These are phyloP conservation scores for Eristalis arbustorum DNA, from an alignment of 2,888 invertebrate genomes.

Conservation along the genomic window DNA sequence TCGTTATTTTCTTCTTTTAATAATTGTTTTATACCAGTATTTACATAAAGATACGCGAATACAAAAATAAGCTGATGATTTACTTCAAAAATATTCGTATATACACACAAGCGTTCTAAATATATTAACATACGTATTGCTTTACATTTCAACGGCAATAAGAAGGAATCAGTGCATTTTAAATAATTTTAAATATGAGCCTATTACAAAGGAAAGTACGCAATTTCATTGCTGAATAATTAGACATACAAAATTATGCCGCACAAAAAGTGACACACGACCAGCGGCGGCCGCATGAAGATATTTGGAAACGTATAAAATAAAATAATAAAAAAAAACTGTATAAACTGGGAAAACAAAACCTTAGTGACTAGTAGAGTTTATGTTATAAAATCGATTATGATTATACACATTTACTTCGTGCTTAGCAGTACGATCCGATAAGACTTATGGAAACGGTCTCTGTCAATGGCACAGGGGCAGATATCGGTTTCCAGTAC, in stretches of 20 bases:
- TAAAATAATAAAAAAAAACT: not conserved
- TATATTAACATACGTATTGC: not conserved
- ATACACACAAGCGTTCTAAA: conserved; percentile 22
- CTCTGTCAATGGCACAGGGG: conserved; percentile 83
- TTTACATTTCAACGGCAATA: not conserved
- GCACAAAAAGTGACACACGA: not conserved
- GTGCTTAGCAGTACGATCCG: conserved; percentile 84
- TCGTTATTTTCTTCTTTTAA: not conserved
- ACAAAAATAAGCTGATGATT: conserved; percentile 29
- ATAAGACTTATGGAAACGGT: conserved; percentile 84
- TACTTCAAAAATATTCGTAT: conserved; percentile 20
- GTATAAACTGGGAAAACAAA: conserved; percentile 34
- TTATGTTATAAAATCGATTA: conserved; percentile 45
- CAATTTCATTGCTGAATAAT: not conserved
- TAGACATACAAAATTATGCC: conserved; percentile 1
- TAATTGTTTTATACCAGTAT: not conserved
- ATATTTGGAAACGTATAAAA: not conserved
- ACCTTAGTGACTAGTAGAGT: conserved; percentile 65
- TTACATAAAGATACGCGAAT: conserved; percentile 25
- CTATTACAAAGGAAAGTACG: not conserved
- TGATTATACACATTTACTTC: conserved; percentile 31
- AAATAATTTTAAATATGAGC: not conserved
- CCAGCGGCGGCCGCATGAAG: not conserved
- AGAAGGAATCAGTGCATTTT: not conserved
- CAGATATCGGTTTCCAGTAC: conserved; percentile 87